These are phyloP conservation scores for Pyrrhia umbra DNA, from an alignment of 2,888 invertebrate genomes.

Conservation along the genomic window DNA sequence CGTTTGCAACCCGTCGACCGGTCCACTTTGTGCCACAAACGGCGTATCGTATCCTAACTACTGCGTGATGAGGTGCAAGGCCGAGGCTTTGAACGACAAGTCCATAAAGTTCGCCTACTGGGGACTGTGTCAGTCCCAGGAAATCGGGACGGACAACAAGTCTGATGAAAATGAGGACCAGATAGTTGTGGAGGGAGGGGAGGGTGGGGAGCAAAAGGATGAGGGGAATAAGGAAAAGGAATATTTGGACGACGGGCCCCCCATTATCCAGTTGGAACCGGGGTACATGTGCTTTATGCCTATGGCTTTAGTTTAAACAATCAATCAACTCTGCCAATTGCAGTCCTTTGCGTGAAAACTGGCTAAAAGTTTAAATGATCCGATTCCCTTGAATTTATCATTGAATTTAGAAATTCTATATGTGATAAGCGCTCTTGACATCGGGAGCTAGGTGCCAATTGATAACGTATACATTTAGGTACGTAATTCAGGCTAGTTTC, in stretches of 20 bases:
- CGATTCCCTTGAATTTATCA: too few species aligned
- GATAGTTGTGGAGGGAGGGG: too few species aligned
- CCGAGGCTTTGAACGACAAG: neutral
- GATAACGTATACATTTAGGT: too few species aligned
- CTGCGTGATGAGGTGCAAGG: slow-evolving; percentile 14
- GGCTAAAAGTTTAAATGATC: too few species aligned
- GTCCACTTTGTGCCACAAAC: slow-evolving; percentile 16
- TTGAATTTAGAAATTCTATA: too few species aligned
- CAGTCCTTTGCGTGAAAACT: neutral
- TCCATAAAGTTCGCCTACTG: neutral
- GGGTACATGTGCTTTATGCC: neutral
- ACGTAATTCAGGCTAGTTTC: too few species aligned
- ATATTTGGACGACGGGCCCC: too few species aligned
- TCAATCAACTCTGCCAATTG: neutral
- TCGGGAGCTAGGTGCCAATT: too few species aligned
- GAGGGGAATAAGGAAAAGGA: neutral
- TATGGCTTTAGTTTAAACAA: neutral
- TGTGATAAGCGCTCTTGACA: too few species aligned
- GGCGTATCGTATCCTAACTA: slow-evolving; percentile 1
- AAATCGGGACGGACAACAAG: neutral
- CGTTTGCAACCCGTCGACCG: slow-evolving; percentile 4
- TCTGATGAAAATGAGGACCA: too few species aligned
- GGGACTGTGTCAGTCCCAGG: slow-evolving; percentile 1
- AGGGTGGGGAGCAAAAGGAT: too few species aligned
- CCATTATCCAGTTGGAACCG: neutral